Base-by-base conservation (phyloP, 1,140 invertebrate genomes). In the Zaprionus vittiger region DNA sequence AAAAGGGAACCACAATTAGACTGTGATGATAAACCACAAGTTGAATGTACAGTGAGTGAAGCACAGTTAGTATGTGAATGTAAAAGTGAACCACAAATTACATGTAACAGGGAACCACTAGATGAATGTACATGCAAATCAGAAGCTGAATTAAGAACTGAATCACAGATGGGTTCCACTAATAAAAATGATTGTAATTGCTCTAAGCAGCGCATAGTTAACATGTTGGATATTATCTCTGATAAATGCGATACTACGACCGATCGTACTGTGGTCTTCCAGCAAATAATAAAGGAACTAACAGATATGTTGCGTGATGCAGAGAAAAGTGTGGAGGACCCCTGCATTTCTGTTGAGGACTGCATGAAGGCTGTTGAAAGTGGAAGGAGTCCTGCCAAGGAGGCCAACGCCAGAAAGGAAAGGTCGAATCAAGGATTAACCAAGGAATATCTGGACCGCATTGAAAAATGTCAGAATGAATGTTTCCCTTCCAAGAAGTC, bases 391-490 rank as follows among this genome's bases (percentile, higher is more conserved):
- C 52, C 38, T 3, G 12, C 28, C 5, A 31, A 49, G 5, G 37
- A 47, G n/a, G n/a, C 14, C 20, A 5, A 63, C 41, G 1, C 57
- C 62, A 6, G 66, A 56, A 47, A 17, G 2, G 41, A 47, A 9
- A 0, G n/a, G 14, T 54, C 15, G 52, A 47, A 24, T 63, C 68
- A 1, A 11, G 9, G 9, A 34, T 34, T 34, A 34, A 34, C 31
- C 31, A n/a, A 49, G 5, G 38, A 76, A 31, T 85, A 81, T 41
- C 65, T 90, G 12, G 69, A 79, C 15, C 31, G 69, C 34, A 59
- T 89, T 64, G 71, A 85, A 17, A 57, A 81, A 20, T 84, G 67
- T 17, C 47, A 84, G 3, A 56, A 78, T 22, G 65, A 62, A 11
- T 87, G 83, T 44, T 87, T 80, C 49, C 70, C 66, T 1, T 0